These are phyloP conservation scores for Sebastes hubbsi DNA, from an alignment of 2,797 vertebrate genomes.

Conservation along the genomic window DNA sequence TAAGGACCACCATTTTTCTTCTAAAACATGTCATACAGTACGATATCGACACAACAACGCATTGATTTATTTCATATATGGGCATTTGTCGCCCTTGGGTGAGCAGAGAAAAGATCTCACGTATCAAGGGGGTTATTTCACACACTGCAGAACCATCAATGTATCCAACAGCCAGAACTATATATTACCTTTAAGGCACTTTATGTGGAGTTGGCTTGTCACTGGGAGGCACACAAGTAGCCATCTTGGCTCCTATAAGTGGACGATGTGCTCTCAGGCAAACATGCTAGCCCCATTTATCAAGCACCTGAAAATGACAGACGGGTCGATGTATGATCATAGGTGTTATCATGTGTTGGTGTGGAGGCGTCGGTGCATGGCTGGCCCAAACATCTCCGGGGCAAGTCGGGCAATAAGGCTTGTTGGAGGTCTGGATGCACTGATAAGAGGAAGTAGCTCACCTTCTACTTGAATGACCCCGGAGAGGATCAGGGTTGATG, in stretches of 20 bases:
- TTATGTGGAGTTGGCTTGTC: not conserved
- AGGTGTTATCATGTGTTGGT: slow-evolving; percentile 43
- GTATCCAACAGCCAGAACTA: not conserved
- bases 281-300: slow-evolving; percentile 45
- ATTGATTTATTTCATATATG: slow-evolving; percentile 19
- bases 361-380: slow-evolving; percentile 9
- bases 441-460: slow-evolving; percentile 57
- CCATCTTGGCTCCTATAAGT: slow-evolving; percentile 39
- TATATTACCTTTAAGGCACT: slow-evolving; percentile 17
- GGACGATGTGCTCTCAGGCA: slow-evolving; percentile 32
- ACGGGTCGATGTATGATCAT: slow-evolving; percentile 48
- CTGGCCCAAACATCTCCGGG: slow-evolving; percentile 39
- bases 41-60: not conserved
- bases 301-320: slow-evolving; percentile 35
- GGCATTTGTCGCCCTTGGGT: not conserved
- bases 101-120: not conserved
- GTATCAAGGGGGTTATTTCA: not conserved
- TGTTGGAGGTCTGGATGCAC: slow-evolving; percentile 45
- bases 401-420: slow-evolving; percentile 32
- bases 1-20: not conserved
- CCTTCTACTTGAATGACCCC: slow-evolving; percentile 29
- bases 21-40: not conserved
- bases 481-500: slow-evolving; percentile 9
- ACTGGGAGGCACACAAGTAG: slow-evolving; percentile 16
- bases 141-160: not conserved